A percentile compares a stretch with the other conserved stretches of the same genome.
phyloP scores from a whole-genome alignment of 2,797 vertebrate species.

The Gephyroberyx darwinii region DNA sequence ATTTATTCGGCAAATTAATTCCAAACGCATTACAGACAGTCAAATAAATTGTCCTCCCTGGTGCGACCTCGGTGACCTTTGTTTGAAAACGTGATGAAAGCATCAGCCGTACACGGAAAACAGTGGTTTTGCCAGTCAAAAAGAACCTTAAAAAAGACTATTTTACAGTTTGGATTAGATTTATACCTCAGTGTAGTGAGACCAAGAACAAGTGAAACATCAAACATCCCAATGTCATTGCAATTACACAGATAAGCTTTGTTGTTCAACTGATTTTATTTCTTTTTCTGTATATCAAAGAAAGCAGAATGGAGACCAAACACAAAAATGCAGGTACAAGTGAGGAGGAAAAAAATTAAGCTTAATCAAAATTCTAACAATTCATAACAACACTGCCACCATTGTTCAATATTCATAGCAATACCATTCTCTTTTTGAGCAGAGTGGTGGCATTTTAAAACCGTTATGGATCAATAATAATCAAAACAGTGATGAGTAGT shows the following conservation, averaged over 20 bases:
- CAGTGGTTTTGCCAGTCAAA: no score
- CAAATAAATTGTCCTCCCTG: slow-evolving; percentile 9
- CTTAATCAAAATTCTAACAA: slow-evolving; percentile 86
- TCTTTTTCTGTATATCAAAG: slow-evolving; percentile 86
- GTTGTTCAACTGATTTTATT: slow-evolving; percentile 85
- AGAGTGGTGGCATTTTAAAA: slow-evolving; percentile 81
- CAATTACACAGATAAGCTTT: slow-evolving; percentile 33
- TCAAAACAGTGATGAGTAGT: slow-evolving; percentile 86
- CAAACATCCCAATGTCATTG: not conserved
- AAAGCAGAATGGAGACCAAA: slow-evolving; percentile 86
- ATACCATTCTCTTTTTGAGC: slow-evolving; percentile 79
- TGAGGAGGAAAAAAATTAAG: slow-evolving; percentile 80
- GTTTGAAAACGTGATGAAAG: slow-evolving; percentile 7
- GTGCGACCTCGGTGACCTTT: slow-evolving; percentile 43
- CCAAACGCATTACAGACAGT: slow-evolving; percentile 30
- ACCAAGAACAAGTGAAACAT: not conserved
- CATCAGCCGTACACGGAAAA: no score
- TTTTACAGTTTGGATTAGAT: not conserved
- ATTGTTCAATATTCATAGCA: slow-evolving; percentile 84
- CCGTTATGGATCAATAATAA: slow-evolving; percentile 83
- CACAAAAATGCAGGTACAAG: slow-evolving; percentile 86
- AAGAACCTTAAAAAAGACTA: not conserved
- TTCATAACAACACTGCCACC: slow-evolving; percentile 85
- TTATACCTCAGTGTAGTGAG: not conserved
- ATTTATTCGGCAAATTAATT: slow-evolving; percentile 50